These are phyloP conservation scores for Crotalus viridis DNA, from an alignment of 2,113 vertebrate genomes.

Conservation along the genomic window DNA sequence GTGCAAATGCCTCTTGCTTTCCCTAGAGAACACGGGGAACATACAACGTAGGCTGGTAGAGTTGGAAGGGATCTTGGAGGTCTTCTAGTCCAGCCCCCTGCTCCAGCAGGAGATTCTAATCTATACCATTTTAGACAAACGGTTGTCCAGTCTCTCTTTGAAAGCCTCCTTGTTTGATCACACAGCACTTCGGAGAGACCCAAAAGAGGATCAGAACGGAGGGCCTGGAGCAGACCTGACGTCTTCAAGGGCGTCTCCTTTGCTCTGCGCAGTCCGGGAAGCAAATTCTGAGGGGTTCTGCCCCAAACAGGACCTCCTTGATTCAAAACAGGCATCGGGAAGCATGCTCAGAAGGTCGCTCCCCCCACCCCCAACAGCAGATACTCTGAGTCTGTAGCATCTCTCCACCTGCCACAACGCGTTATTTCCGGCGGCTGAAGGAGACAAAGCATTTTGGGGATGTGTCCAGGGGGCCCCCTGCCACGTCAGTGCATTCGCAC, in stretches of 20 bases:
- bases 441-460: slow-evolving; percentile 65
- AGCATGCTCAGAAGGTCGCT: slow-evolving; percentile 58
- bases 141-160: not conserved
- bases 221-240: fast-evolving
- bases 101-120: too few species aligned
- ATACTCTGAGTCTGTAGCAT: slow-evolving; percentile 70
- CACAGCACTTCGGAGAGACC: not conserved
- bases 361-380: slow-evolving; percentile 66
- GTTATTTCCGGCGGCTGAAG: slow-evolving; percentile 83
- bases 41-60: too few species aligned
- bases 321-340: slow-evolving; percentile 41
- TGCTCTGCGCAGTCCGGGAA: not conserved
- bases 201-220: fast-evolving
- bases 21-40: not conserved
- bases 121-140: not conserved
- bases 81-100: too few species aligned
- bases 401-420: slow-evolving; percentile 82
- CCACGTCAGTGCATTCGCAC: slow-evolving; percentile 69
- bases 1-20: not conserved
- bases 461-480: slow-evolving; percentile 58
- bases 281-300: slow-evolving; percentile 24
- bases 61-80: too few species aligned
- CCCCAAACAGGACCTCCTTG: not conserved
- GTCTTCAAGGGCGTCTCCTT: not conserved
- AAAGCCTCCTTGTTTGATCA: not conserved